These are phyloP conservation scores for Laspeyria flexula DNA, from an alignment of 2,888 invertebrate species.

Conservation along the genomic window DNA sequence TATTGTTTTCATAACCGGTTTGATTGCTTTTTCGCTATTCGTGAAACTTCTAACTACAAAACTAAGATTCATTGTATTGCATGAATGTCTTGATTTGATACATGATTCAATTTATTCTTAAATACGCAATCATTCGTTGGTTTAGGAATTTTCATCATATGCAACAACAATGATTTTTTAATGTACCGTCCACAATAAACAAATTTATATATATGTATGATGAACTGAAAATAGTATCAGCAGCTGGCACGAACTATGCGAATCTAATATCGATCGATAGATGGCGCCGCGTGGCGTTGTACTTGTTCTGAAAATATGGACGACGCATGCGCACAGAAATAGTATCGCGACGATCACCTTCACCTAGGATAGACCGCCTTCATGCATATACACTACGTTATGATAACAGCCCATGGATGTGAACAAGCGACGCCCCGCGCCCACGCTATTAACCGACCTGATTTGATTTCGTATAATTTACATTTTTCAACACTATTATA, in stretches of 20 bases:
- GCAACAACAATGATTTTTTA: constrained; percentile 23
- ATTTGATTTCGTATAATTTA: neutral
- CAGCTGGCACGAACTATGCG: constrained; percentile 68
- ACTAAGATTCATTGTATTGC: constrained; percentile 1
- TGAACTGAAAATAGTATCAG: constrained; percentile 74
- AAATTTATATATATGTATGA: constrained; percentile 46
- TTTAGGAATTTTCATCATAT: constrained; percentile 10
- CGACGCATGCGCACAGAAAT: constrained; percentile 80
- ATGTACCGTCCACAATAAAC: constrained; percentile 38
- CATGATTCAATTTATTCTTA: neutral
- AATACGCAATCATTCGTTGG: constrained; percentile 1
- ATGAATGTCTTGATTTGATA: neutral
- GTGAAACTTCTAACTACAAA: constrained; percentile 2
- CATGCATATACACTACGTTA: constrained; percentile 46
- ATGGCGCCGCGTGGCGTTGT: constrained; percentile 71
- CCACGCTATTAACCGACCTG: constrained; percentile 11
- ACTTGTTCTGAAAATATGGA: constrained; percentile 54
- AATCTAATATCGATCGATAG: constrained; percentile 67
- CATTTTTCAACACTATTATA: neutral
- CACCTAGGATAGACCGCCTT: constrained; percentile 75
- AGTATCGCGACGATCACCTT: constrained; percentile 79
- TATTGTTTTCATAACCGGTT: constrained; percentile 7
- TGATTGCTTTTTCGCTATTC: neutral
- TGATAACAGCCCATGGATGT: constrained; percentile 53
- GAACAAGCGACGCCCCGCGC: constrained; percentile 43